Evolutionary conservation across 2,888 invertebrate species (phyloP).

Genomic region (Druceiella hillmani): DNA sequence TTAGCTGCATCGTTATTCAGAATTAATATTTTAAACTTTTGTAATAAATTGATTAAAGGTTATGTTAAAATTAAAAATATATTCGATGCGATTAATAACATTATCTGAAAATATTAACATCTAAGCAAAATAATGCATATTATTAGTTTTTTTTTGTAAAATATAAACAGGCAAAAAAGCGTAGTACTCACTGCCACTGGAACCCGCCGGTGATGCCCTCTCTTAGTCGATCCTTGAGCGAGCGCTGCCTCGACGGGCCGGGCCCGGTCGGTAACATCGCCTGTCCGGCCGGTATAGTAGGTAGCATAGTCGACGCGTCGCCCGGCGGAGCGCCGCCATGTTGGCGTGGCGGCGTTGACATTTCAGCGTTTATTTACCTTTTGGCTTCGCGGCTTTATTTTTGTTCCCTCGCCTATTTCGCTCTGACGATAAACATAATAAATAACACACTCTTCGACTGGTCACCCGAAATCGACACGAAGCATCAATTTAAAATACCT

Average conservation of each 20-base stretch:
- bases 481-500: too few relatives aligned
- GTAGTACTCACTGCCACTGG: conserved; percentile 72
- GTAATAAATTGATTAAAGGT: too few relatives aligned
- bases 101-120: too few relatives aligned
- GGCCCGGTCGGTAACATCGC: conserved; percentile 45
- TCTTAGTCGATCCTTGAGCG: conserved; percentile 70
- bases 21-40: too few relatives aligned
- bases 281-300: conserved; percentile 38
- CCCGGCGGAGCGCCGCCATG: conserved; percentile 20
- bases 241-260: conserved; percentile 66
- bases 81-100: too few relatives aligned
- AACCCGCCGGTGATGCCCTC: conserved; percentile 76
- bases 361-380: not conserved
- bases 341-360: conserved; percentile 2
- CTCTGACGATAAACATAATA: not conserved
- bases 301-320: conserved; percentile 23
- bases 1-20: too few relatives aligned
- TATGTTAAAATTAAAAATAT: too few relatives aligned
- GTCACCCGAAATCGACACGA: too few relatives aligned
- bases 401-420: too few relatives aligned
- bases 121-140: too few relatives aligned
- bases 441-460: not conserved
- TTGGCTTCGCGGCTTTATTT: not conserved
- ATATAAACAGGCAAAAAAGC: not conserved
- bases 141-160: too few relatives aligned